Conservation (phyloP, 2,113 vertebrate genomes). For the Psittacus erithacus region DNA sequence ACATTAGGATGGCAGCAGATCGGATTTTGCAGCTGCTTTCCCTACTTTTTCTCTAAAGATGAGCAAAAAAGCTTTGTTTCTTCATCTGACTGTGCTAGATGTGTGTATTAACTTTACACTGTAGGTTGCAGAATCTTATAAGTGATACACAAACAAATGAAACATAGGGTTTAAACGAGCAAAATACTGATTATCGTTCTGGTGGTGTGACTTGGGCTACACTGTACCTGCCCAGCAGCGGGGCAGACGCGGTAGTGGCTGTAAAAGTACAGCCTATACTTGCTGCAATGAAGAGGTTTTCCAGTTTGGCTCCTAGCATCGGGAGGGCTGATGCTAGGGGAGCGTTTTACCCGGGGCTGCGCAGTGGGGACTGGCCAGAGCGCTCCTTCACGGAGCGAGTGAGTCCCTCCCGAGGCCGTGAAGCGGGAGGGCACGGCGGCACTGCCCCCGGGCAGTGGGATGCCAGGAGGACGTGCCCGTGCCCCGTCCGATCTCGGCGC, state of each 20-base stretch:
- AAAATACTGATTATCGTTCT: neutral
- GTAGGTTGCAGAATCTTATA: rapidly evolving
- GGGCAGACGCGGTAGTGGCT: neutral
- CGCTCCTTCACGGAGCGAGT: rapidly evolving
- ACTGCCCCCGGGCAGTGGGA: neutral
- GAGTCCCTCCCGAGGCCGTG: neutral
- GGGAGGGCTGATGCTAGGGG: no score
- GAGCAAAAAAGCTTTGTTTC: neutral
- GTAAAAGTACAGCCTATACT: rapidly evolving
- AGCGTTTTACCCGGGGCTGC: neutral
- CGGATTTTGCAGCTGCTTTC: neutral
- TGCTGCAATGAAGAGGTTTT: no score
- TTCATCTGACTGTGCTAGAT: neutral
- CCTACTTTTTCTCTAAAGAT: neutral
- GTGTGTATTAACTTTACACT: no score
- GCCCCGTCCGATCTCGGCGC: neutral
- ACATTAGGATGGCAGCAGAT: neutral
- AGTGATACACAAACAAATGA: neutral
- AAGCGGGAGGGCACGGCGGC: neutral
- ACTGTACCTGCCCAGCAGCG: rapidly evolving
- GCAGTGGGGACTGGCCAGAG: neutral
- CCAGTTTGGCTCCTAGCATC: rapidly evolving
- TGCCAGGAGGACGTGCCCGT: neutral
- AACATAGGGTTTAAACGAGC: neutral
- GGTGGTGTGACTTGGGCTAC: neutral